phyloP scores from a whole-genome alignment of 2,797 vertebrate species.

The Melanogrammus aeglefinus region DNA sequence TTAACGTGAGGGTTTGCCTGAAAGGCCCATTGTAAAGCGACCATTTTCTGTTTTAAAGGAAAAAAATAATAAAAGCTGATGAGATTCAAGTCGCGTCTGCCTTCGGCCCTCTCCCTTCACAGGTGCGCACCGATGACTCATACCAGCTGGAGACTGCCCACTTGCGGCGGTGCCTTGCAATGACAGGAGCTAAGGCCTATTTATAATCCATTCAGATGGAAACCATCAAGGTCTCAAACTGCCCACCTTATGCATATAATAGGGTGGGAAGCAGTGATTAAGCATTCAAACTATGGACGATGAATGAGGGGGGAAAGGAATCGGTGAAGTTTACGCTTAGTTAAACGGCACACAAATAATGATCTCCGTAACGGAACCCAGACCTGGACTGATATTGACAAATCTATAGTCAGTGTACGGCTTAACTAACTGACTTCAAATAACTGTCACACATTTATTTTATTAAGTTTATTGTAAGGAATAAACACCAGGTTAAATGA shows the following conservation, averaged over 20 bases:
- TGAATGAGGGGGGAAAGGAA: constrained; percentile 50
- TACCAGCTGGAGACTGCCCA: constrained; percentile 48
- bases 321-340: constrained; percentile 65
- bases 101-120: constrained; percentile 12
- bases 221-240: constrained; percentile 23
- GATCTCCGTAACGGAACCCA: background rate
- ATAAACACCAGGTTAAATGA: background rate
- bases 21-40: constrained; percentile 81
- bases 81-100: constrained; percentile 49
- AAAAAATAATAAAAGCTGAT: constrained; percentile 81
- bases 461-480: background rate
- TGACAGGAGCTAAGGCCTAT: constrained; percentile 36
- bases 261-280: constrained; percentile 23
- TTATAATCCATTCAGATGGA: constrained; percentile 42
- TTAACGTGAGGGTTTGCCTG: constrained; percentile 83
- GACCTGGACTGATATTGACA: background rate
- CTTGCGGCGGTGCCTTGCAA: constrained; percentile 25
- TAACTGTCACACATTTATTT: background rate
- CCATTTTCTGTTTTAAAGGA: constrained; percentile 86
- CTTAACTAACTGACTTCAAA: background rate
- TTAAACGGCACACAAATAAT: constrained; percentile 62
- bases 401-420: background rate
- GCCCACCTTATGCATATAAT: background rate
- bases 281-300: constrained; percentile 53
- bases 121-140: constrained; percentile 69